Evolutionary conservation across 2,797 vertebrate species (phyloP).

Genomic region (Phoebastria nigripes): DNA sequence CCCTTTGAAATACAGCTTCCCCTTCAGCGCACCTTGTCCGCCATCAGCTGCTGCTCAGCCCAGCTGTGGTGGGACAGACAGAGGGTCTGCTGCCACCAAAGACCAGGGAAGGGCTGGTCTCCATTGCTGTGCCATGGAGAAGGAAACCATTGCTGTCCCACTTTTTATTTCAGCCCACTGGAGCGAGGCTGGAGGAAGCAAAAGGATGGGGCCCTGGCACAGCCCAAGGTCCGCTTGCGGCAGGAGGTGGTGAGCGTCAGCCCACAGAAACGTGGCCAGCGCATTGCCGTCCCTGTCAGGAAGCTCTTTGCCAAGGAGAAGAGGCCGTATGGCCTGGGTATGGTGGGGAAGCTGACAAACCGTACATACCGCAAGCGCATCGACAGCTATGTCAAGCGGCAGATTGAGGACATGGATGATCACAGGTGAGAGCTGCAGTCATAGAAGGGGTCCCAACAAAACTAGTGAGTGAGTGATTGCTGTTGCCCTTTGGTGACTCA

Average conservation of each 20-base stretch:
- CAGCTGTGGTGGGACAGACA: not conserved
- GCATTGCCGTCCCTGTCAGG: constrained; percentile 88
- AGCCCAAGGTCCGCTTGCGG: constrained; percentile 87
- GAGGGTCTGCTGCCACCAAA: not conserved
- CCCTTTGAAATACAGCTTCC: not conserved
- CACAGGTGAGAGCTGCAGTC: constrained; percentile 78
- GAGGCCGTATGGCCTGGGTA: constrained; percentile 93
- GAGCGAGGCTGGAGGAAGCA: constrained; percentile 92
- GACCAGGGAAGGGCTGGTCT: not conserved
- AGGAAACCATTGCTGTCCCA: not conserved
- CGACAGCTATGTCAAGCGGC: constrained; percentile 92
- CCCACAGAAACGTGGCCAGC: constrained; percentile 85
- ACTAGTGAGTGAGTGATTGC: accelerated
- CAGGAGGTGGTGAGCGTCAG: constrained; percentile 90
- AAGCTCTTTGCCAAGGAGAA: constrained; percentile 94
- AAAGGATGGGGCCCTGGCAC: constrained; percentile 79
- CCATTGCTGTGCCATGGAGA: not conserved
- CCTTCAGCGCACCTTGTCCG: not conserved
- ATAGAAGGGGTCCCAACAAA: accelerated
- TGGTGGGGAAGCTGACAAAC: constrained; percentile 95
- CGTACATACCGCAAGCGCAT: constrained; percentile 93
- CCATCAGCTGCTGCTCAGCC: not conserved
- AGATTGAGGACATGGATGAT: constrained; percentile 98
- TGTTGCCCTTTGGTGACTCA: not conserved
- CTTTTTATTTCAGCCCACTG: constrained; percentile 78